Conservation (phyloP, 1,140 invertebrate genomes). For the Pseudoatta argentina region DNA sequence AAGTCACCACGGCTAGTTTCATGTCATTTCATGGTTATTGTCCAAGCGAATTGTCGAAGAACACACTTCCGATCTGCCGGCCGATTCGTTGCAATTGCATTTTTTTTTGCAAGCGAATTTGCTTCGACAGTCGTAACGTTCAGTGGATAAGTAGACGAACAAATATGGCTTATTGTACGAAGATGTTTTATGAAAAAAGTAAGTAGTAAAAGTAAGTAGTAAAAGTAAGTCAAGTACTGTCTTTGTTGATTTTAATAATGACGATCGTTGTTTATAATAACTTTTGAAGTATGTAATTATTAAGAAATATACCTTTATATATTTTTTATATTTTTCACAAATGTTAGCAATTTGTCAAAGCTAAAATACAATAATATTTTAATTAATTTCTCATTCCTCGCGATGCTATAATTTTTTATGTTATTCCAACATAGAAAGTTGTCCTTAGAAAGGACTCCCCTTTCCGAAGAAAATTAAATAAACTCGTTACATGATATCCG, state of each 20-base stretch:
- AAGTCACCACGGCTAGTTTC: constrained; percentile 85
- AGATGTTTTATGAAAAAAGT: not conserved
- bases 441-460: not conserved
- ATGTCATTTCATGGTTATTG: constrained; percentile 86
- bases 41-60: constrained; percentile 81
- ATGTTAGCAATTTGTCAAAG: not conserved
- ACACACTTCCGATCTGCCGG: constrained; percentile 65
- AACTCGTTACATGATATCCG: constrained; percentile 18
- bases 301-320: not conserved
- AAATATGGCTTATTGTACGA: not conserved
- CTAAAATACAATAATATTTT: not conserved
- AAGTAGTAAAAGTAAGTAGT: too few relatives aligned
- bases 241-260: not conserved
- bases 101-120: constrained; percentile 19
- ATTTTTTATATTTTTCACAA: not conserved
- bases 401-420: not conserved
- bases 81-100: constrained; percentile 66
- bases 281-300: not conserved
- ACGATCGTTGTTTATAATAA: not conserved
- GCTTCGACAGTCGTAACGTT: constrained; percentile 43
- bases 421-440: not conserved
- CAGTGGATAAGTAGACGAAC: constrained; percentile 40
- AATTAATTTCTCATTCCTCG: not conserved
- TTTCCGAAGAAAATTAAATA: constrained; percentile 18
- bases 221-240: not conserved